Evolutionary conservation across 2,888 invertebrate species (phyloP), one percentile per base, ranked within the genome.

Genomic region (Phania funesta): DNA sequence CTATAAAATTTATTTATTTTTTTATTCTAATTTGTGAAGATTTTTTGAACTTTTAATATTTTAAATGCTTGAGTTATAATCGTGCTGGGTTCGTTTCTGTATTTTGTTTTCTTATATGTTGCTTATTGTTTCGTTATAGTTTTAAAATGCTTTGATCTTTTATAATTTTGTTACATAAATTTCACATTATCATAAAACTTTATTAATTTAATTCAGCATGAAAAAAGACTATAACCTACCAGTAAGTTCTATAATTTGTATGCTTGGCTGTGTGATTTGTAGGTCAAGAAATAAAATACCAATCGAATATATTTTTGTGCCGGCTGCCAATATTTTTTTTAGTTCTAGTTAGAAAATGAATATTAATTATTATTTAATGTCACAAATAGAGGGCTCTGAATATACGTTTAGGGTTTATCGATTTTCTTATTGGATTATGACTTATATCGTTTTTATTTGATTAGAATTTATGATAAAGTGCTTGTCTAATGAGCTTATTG

Each of bases 121-220:
- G 24, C 26, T 56, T 16, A 24, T 46, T 11, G 20, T 5, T 35
- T 29, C 50, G 38, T 80, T 62, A 54, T 46, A 52, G 26, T 50
- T 73, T 50, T 24, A 56, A 67, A 68, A 64, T 62, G 20, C 81
- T 81, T 81, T 81, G 81, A 81, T 81, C 81, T 81, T 68, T 76
- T 38, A 54, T 52, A 67, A 52, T 29, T 52, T 56, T 18, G 22
- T 76, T 71, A 65, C 46, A 52, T 54, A 67, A 76, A 71, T 76
- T 62, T 76, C 54, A 77, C 41, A 77, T 81, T 73, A 81, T 81
- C 54, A 81, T 81, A 68, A 77, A 81, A 50, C 20, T 74, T 74
- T 77, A 77, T 68, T 46, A 56, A 70, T 56, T 38, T 20, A 35
- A 70, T 70, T 26, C 41, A 50, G 20, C 3, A 16, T 11, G 7